Evolutionary conservation across 1,140 invertebrate genomes (phyloP).

Genomic region (Agraylea sexmaculata): DNA sequence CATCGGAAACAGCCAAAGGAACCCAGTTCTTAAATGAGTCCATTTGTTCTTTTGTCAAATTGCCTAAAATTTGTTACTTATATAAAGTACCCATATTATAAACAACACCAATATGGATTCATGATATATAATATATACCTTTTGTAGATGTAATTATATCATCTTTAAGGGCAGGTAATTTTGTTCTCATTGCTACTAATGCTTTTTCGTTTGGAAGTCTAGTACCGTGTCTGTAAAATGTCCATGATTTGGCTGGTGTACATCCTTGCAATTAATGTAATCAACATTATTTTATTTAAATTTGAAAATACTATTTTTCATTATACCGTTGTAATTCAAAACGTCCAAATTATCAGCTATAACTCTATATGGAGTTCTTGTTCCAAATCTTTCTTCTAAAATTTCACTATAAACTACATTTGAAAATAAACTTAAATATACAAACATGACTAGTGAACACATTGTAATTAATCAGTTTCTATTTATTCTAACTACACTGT

Average conservation of each 20-base stretch:
- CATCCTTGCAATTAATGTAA: slow-evolving; percentile 41
- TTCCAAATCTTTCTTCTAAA: slow-evolving; percentile 26
- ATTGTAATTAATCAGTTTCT: too few species aligned
- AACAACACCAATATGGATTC: slow-evolving; percentile 22
- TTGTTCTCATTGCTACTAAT: slow-evolving; percentile 37
- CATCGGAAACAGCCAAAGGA: slow-evolving; percentile 26
- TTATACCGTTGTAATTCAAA: slow-evolving; percentile 43
- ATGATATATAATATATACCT: too few species aligned
- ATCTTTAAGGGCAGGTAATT: slow-evolving; percentile 36
- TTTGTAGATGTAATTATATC: slow-evolving; percentile 42
- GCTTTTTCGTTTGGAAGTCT: slow-evolving; percentile 46
- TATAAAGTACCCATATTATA: slow-evolving; percentile 2
- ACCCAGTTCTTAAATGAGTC: slow-evolving; percentile 42
- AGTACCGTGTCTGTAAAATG: slow-evolving; percentile 55
- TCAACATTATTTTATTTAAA: slow-evolving; percentile 6
- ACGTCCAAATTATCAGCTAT: slow-evolving; percentile 41
- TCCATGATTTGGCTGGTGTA: slow-evolving; percentile 48
- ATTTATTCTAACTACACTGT: too few species aligned
- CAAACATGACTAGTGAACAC: too few species aligned
- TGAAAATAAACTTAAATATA: too few species aligned
- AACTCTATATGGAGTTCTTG: slow-evolving; percentile 50
- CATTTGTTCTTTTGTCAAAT: slow-evolving; percentile 25
- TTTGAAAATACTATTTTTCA: too few species aligned
- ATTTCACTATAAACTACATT: too few species aligned
- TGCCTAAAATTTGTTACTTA: slow-evolving; percentile 11